phyloP scores from a whole-genome alignment of 2,888 invertebrate species.

The Lathronympha strigana region DNA sequence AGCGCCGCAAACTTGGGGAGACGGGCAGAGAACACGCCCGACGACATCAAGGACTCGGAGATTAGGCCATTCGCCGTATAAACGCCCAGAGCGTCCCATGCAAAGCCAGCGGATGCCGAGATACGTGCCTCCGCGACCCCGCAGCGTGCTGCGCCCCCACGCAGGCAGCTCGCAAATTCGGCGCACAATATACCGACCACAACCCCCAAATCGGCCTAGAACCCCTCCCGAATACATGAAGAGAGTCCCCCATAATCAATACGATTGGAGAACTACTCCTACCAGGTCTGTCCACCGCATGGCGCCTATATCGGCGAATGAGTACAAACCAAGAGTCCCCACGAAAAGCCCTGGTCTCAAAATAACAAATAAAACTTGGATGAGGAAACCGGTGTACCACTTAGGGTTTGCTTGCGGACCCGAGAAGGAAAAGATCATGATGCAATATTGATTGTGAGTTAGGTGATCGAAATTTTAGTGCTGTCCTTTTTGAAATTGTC shows the following conservation, averaged over 20 bases:
- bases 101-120: slow-evolving; percentile 7
- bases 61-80: neutral
- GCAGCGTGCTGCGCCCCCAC: slow-evolving; percentile 12
- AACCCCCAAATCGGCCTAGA: neutral
- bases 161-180: slow-evolving; percentile 11
- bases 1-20: neutral
- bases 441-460: slow-evolving; percentile 10
- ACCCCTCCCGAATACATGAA: slow-evolving; percentile 13
- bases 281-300: neutral
- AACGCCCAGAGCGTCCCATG: neutral
- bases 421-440: slow-evolving; percentile 21
- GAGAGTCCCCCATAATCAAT: slow-evolving; percentile 3
- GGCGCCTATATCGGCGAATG: slow-evolving; percentile 6
- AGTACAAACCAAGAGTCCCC: neutral
- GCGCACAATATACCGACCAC: neutral
- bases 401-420: slow-evolving; percentile 22
- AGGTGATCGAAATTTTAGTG: slow-evolving; percentile 5
- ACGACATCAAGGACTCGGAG: slow-evolving; percentile 9
- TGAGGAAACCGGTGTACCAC: slow-evolving; percentile 26
- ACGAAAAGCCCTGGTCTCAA: slow-evolving; percentile 7
- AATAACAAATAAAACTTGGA: slow-evolving; percentile 23
- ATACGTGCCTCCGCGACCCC: neutral
- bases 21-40: neutral
- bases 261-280: slow-evolving; percentile 11
- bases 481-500: slow-evolving; percentile 11